A percentile compares a stretch with the other conserved stretches of the same genome.
These are phyloP conservation scores for Dromococcyx pavoninus DNA, from an alignment of 2,797 vertebrate genomes.

Conservation along the genomic window DNA sequence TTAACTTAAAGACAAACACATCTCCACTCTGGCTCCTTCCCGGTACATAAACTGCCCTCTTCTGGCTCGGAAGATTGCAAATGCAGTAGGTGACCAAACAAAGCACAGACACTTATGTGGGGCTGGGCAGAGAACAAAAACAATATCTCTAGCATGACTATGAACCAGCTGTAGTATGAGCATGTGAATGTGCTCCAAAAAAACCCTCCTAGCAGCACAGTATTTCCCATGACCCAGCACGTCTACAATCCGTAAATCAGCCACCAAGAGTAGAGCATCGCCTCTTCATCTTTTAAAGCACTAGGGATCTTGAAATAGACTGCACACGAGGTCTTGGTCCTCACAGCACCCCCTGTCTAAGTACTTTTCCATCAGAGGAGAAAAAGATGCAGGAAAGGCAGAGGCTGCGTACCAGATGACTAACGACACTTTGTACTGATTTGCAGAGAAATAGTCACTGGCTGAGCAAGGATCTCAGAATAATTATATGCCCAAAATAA, in stretches of 20 bases:
- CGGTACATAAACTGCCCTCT: background rate
- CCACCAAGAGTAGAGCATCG: background rate
- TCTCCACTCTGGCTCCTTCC: background rate
- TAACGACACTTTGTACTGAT: background rate
- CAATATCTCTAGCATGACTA: background rate
- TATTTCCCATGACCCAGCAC: background rate
- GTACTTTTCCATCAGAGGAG: background rate
- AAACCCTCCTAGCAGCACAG: background rate
- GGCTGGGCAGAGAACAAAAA: background rate
- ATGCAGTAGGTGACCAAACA: background rate
- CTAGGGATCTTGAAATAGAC: background rate
- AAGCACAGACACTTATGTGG: background rate
- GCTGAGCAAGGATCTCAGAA: background rate
- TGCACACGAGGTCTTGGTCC: too few relatives aligned
- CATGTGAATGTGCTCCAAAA: background rate
- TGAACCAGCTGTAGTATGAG: background rate
- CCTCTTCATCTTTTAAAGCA: background rate
- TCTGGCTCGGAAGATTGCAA: background rate
- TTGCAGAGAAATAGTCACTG: background rate
- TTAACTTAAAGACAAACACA: background rate
- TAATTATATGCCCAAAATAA: background rate
- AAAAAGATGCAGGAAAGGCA: background rate
- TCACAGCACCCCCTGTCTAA: background rate
- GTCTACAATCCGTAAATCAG: background rate
- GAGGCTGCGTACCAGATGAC: background rate